phyloP scores from a whole-genome alignment of 2,797 vertebrate species.

The Ibycter americanus region DNA sequence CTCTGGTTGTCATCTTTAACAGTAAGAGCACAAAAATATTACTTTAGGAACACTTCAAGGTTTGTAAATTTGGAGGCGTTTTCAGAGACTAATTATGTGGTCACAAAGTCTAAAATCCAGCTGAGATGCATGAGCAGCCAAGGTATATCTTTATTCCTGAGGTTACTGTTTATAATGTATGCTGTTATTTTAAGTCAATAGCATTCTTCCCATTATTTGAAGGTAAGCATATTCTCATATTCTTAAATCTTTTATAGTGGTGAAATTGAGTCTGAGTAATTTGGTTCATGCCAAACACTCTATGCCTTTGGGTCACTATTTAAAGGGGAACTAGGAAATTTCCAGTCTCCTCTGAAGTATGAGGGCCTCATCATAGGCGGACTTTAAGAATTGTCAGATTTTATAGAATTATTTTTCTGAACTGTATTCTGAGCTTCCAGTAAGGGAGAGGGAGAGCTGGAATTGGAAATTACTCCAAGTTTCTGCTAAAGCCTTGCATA shows the following conservation, averaged over 20 bases:
- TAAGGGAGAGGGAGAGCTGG: background rate
- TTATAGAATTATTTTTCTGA: background rate
- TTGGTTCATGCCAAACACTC: background rate
- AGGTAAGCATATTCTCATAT: background rate
- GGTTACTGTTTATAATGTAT: conserved; percentile 1
- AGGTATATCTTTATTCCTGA: background rate
- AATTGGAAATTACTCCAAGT: background rate
- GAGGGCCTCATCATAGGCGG: background rate
- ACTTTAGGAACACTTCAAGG: background rate
- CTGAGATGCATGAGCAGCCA: background rate
- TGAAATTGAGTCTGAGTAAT: background rate
- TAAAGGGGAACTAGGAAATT: background rate
- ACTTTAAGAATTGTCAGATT: background rate
- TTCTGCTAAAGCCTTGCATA: background rate
- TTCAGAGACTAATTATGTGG: background rate
- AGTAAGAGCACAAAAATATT: background rate
- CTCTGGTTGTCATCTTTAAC: background rate
- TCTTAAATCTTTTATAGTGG: background rate
- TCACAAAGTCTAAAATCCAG: background rate
- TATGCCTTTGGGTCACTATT: background rate
- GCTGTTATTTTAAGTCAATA: conserved; percentile 21
- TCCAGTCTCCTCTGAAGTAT: background rate
- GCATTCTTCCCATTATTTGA: background rate
- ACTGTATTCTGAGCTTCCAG: background rate
- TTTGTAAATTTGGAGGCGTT: background rate